Conservation (phyloP, 2,888 invertebrate species). For the Unio delphinus region DNA sequence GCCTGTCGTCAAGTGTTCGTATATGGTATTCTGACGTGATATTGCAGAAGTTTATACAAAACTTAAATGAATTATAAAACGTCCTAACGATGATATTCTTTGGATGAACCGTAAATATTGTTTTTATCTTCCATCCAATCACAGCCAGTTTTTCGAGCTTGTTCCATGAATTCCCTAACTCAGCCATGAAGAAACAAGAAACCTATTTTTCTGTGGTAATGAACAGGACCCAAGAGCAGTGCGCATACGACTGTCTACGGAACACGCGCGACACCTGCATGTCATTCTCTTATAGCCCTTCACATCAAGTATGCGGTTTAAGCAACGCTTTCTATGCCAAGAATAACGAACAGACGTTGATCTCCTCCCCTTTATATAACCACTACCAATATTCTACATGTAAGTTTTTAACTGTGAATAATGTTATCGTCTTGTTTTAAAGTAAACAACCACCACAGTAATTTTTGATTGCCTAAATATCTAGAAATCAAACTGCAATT, state of each 20-base stretch:
- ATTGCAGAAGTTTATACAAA: not conserved
- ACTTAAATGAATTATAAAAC: not conserved
- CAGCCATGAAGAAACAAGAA: constrained; percentile 23
- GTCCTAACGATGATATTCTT: not conserved
- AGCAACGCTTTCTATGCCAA: constrained; percentile 30
- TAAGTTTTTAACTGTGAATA: constrained; percentile 9
- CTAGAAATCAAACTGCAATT: not conserved
- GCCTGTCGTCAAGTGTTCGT: not conserved
- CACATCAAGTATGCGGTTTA: constrained; percentile 31
- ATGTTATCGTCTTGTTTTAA: not conserved
- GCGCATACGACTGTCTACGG: constrained; percentile 32
- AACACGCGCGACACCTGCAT: constrained; percentile 36
- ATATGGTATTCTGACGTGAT: not conserved
- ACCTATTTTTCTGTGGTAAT: constrained; percentile 31
- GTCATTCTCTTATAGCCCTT: constrained; percentile 39
- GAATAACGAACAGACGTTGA: constrained; percentile 18
- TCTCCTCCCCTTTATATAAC: constrained; percentile 22
- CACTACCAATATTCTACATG: constrained; percentile 44
- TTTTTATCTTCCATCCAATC: no score
- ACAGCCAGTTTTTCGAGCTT: constrained; percentile 30
- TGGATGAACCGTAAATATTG: no score
- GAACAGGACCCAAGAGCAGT: constrained; percentile 37
- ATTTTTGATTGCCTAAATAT: not conserved
- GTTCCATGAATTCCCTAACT: constrained; percentile 26
- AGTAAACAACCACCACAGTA: no score